A percentile compares a stretch with the other conserved stretches of the same genome.
Evolutionary conservation across 2,797 vertebrate genomes (phyloP).

Genomic region (Coregonus suidteri): DNA sequence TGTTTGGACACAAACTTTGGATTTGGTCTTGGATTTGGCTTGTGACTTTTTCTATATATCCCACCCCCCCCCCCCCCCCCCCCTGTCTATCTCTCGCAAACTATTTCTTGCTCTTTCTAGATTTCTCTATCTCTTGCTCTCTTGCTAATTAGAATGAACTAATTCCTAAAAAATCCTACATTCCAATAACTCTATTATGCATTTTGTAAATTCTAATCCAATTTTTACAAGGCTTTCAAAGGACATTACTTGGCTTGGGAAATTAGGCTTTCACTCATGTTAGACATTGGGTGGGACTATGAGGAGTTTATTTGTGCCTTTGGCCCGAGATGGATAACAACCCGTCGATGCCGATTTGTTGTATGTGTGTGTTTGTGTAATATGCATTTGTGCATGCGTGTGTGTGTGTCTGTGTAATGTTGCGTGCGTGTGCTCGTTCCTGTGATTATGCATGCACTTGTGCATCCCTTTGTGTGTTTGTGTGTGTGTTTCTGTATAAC

Average conservation of each 20-base stretch:
- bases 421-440: neutral
- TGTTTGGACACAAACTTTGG: neutral
- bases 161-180: too few species aligned
- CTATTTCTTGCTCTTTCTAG: neutral
- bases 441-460: constrained; percentile 24
- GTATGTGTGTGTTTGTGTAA: neutral
- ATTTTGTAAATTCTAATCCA: too few species aligned
- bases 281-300: too few species aligned
- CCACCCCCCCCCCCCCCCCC: too few species aligned
- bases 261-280: neutral
- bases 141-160: neutral
- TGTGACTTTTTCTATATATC: too few species aligned
- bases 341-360: neutral
- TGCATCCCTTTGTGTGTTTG: too few species aligned
- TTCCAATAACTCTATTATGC: neutral
- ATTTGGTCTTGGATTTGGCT: too few species aligned
- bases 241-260: neutral
- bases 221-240: constrained; percentile 5
- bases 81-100: neutral
- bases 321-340: too few species aligned
- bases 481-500: constrained; percentile 38
- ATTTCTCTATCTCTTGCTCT: neutral
- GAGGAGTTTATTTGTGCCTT: too few species aligned
- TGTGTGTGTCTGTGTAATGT: neutral
- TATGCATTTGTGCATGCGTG: neutral